Evolutionary conservation across 2,888 invertebrate species (phyloP).

Genomic region (Chironomus riparius): DNA sequence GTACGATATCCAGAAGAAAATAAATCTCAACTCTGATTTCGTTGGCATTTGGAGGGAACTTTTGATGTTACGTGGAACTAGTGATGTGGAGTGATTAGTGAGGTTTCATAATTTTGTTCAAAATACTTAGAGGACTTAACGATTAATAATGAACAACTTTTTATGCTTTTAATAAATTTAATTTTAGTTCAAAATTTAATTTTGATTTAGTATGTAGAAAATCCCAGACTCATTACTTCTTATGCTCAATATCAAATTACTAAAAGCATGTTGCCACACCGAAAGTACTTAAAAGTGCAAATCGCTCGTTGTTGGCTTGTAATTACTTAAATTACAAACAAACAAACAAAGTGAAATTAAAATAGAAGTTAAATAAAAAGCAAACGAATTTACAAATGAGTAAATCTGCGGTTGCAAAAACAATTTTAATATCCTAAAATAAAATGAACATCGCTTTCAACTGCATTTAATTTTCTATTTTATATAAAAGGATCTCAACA

Average conservation of each 20-base stretch:
- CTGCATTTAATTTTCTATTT: background rate
- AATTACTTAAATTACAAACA: background rate
- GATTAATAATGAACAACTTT: too few species aligned
- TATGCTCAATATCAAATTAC: too few species aligned
- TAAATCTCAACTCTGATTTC: background rate
- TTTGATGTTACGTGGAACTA: too few species aligned
- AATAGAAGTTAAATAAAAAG: background rate
- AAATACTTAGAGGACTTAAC: too few species aligned
- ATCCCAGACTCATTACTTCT: too few species aligned
- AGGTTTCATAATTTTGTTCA: too few species aligned
- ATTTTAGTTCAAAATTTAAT: background rate
- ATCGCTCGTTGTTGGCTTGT: too few species aligned
- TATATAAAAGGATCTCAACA: background rate
- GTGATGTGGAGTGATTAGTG: too few species aligned
- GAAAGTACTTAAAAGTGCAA: too few species aligned
- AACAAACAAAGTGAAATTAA: background rate
- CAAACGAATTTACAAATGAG: background rate
- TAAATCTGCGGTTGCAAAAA: background rate
- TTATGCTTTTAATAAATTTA: too few species aligned
- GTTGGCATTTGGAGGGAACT: background rate
- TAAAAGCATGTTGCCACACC: too few species aligned
- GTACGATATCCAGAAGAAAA: background rate
- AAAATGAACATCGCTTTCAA: background rate
- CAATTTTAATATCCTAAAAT: background rate
- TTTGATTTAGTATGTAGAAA: too few species aligned